Conservation (phyloP, 2,797 vertebrate species). For the Coregonus suidteri region DNA sequence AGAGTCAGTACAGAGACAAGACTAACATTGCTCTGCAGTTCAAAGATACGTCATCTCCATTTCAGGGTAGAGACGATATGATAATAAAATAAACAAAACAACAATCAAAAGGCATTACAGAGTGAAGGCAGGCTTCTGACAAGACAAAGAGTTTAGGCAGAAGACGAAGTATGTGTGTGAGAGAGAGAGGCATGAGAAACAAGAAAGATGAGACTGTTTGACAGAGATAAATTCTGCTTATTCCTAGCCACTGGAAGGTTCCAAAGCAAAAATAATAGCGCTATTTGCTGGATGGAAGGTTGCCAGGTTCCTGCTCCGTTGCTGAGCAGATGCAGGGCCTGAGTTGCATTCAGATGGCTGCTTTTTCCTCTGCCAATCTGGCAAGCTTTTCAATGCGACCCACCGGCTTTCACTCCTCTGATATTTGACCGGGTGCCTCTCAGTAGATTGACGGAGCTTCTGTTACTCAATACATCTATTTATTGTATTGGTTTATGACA, state of each 20-base stretch:
- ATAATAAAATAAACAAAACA: slow-evolving; percentile 11
- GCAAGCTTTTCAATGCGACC: slow-evolving; percentile 35
- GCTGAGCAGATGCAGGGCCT: slow-evolving; percentile 58
- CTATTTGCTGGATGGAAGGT: slow-evolving; percentile 68
- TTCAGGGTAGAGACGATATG: slow-evolving; percentile 1
- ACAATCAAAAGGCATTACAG: slow-evolving; percentile 14
- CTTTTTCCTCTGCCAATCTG: slow-evolving; percentile 64
- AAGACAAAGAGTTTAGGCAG: slow-evolving; percentile 28
- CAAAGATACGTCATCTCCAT: neutral
- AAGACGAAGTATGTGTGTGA: slow-evolving; percentile 25
- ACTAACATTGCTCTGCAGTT: slow-evolving; percentile 2
- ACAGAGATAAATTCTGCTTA: slow-evolving; percentile 77
- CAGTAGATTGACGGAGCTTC: slow-evolving; percentile 37
- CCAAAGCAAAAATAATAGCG: slow-evolving; percentile 70
- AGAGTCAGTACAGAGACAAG: neutral
- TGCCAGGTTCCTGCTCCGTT: slow-evolving; percentile 65
- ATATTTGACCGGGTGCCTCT: slow-evolving; percentile 31
- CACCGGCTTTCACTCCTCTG: neutral
- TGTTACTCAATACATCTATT: slow-evolving; percentile 58
- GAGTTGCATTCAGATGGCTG: slow-evolving; percentile 60
- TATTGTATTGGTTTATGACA: slow-evolving; percentile 55
- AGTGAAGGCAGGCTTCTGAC: slow-evolving; percentile 34
- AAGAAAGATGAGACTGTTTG: slow-evolving; percentile 66
- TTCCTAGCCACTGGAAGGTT: slow-evolving; percentile 69
- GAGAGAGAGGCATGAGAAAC: slow-evolving; percentile 47